Base-by-base conservation (phyloP, 2,113 vertebrate species). In the Larimichthys crocea region DNA sequence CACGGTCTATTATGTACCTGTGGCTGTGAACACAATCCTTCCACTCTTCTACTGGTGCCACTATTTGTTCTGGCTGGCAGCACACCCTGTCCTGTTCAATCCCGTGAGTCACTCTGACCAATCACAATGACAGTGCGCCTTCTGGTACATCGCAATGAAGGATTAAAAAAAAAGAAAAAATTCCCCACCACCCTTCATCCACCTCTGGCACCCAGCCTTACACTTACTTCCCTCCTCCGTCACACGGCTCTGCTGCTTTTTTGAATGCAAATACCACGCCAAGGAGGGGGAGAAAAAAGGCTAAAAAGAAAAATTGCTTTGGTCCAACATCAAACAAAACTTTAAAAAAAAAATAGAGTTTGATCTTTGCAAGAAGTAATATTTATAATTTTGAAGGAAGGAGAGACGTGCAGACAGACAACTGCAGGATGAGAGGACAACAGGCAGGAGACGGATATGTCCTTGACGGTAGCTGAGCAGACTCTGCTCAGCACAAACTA, bases 341-440 rank as follows among this genome's bases (percentile, higher is more conserved):
- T 70, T 84, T 76, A 24, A 24, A 24, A 24, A 24, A 24, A 50
- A 67, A 50, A 79, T 5, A 26, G 26, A 11, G 22, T 64, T 87
- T 82, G 69, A 82, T 88, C 76, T 83, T 79, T 80, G 80, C 65
- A 53, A 69, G 55, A 60, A 69, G 76, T 69, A 88, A 91, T 90
- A 82, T 90, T 92, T 90, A 83, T 62, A 71, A 69, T 84, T 84
- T 62, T 70, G 52, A 88, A 88, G 88, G 90, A 93, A 88, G 82
- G 35, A 61, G 64, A 82, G 46, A 35, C 44, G 35, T 40, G 35
- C 35, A 24, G 65, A 49, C 15, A 64, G 26, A 73, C 61, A 19
- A 20, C 48, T 62, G 66, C 75, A 75, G 53, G 76, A 79, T 50
- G 48, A 84, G 31, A 75, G 14, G 79, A 76, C 35, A 50, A 59